Evolutionary conservation across 37 sponge, comb jelly and placozoan species (phyloP).

Genomic region (Corticium candelabrum): DNA sequence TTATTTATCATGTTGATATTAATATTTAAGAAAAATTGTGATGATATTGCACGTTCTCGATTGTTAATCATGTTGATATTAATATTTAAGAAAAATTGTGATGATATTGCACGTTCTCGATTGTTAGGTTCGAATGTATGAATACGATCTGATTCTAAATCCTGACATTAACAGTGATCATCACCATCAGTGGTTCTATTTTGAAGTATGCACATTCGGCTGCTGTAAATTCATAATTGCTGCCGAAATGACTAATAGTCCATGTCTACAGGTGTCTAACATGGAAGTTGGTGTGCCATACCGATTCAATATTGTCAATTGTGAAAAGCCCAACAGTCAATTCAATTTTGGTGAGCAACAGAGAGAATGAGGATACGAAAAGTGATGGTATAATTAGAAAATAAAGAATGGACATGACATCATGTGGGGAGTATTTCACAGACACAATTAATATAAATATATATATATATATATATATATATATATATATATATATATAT

Average conservation of each 20-base stretch:
- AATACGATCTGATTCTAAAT: constrained; percentile 69
- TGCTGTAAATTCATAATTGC: no score
- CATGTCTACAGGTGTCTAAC: constrained; percentile 21
- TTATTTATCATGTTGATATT: no score
- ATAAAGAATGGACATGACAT: neutral
- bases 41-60: neutral
- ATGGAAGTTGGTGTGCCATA: constrained; percentile 46
- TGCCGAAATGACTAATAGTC: neutral
- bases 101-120: neutral
- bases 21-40: no score
- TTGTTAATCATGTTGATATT: no score
- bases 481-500: neutral
- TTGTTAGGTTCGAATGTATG: constrained; percentile 51
- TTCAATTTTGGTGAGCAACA: constrained; percentile 38
- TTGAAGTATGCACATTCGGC: constrained; percentile 55
- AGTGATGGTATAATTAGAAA: neutral
- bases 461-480: neutral
- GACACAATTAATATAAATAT: neutral
- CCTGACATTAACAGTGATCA: constrained; percentile 69
- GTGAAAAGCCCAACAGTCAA: constrained; percentile 63
- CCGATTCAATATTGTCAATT: constrained; percentile 83
- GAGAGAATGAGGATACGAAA: neutral
- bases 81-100: no score
- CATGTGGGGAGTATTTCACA: neutral
- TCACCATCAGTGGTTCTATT: constrained; percentile 88